Conservation (phyloP, 2,113 vertebrate genomes). For the Enhydra lutris region DNA sequence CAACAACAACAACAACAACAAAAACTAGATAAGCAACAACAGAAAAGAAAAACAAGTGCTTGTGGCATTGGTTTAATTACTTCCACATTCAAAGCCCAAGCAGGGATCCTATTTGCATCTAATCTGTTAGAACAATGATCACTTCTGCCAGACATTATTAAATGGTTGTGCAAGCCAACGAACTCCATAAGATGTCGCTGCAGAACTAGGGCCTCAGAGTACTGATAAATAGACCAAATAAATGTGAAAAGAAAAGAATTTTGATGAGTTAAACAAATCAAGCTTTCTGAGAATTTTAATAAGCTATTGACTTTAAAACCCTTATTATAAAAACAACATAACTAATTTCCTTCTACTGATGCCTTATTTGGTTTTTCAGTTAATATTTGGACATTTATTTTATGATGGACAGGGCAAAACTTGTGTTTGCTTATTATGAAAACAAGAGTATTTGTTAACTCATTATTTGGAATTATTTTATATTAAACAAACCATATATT, state of each 20-base stretch:
- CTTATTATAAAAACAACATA: constrained; percentile 41
- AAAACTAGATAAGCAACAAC: constrained; percentile 38
- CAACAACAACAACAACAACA: too few species aligned
- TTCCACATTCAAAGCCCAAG: constrained; percentile 55
- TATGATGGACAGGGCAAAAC: background rate
- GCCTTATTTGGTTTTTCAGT: background rate
- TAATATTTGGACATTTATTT: constrained; percentile 36
- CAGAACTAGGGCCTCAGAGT: constrained; percentile 51
- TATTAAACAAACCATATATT: background rate
- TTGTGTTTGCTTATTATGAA: background rate
- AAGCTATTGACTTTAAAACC: constrained; percentile 26
- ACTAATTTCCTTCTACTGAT: background rate
- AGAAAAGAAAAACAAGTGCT: constrained; percentile 23
- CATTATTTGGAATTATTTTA: background rate
- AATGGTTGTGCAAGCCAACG: constrained; percentile 27
- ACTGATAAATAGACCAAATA: background rate
- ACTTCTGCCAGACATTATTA: constrained; percentile 40
- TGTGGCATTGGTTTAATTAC: constrained; percentile 59
- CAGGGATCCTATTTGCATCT: constrained; percentile 56
- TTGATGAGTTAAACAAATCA: background rate
- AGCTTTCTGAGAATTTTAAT: background rate
- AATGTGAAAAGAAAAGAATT: background rate
- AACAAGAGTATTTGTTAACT: background rate
- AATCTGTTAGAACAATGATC: constrained; percentile 65
- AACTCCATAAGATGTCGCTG: constrained; percentile 63